phyloP scores from a whole-genome alignment of 2,888 invertebrate genomes.

The Torymus aiolomorphi region DNA sequence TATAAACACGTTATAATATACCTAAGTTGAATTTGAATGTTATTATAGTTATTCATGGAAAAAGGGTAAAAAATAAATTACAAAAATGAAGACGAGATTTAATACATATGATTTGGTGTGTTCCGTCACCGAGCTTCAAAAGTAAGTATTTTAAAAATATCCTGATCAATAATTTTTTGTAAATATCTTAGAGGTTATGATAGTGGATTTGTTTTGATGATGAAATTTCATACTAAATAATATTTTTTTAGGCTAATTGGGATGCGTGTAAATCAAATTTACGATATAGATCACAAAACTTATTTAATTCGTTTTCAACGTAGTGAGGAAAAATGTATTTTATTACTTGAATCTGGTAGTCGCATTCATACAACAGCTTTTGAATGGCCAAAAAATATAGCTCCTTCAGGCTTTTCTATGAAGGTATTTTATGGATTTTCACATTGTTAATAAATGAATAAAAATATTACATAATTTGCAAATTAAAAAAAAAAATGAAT shows the following conservation, averaged over 20 bases:
- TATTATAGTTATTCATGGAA: conserved; percentile 20
- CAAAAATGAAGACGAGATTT: conserved; percentile 93
- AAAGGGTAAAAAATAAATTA: background rate
- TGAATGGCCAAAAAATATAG: conserved; percentile 98
- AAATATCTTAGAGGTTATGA: conserved; percentile 54
- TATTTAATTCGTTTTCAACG: conserved; percentile 92
- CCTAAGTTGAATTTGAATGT: background rate
- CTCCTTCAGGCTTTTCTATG: conserved; percentile 98
- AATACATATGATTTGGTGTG: conserved; percentile 95
- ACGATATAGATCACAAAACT: conserved; percentile 97
- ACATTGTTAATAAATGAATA: background rate
- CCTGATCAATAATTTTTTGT: background rate
- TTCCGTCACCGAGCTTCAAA: conserved; percentile 90
- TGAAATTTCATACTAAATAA: conserved; percentile 2
- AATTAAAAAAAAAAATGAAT: background rate
- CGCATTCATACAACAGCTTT: conserved; percentile 95
- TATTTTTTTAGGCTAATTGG: conserved; percentile 83
- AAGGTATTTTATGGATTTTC: conserved; percentile 80
- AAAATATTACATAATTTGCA: conserved; percentile 2
- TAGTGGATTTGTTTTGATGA: conserved; percentile 11
- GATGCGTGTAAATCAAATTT: conserved; percentile 96
- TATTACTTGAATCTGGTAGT: conserved; percentile 95
- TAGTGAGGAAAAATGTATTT: conserved; percentile 90
- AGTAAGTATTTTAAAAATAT: conserved; percentile 72
- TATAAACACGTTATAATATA: conserved; percentile 12